A percentile compares a stretch with the other conserved stretches of the same genome.
These are phyloP conservation scores for Pterophyllum scalare DNA, from an alignment of 2,113 vertebrate species.

Conservation along the genomic window DNA sequence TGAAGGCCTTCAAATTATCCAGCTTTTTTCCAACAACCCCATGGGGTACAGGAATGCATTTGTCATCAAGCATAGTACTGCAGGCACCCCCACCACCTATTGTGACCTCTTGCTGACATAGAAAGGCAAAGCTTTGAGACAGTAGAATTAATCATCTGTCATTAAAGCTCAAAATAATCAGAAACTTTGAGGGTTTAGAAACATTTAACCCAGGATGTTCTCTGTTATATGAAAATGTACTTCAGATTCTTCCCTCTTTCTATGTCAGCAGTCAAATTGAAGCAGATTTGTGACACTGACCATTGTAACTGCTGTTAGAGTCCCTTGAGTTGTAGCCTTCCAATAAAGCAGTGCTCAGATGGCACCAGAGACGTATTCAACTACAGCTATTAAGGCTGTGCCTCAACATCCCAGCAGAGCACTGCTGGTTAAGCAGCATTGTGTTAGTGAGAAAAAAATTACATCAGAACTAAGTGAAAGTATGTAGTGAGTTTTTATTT, in stretches of 20 bases:
- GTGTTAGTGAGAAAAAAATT: neutral
- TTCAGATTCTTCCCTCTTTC: neutral
- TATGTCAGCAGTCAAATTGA: neutral
- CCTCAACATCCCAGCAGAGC: neutral
- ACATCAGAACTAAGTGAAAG: neutral
- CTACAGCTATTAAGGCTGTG: neutral
- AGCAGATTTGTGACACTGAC: neutral
- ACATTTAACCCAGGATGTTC: neutral
- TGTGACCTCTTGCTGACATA: neutral
- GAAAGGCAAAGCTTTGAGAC: neutral
- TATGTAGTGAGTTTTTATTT: neutral
- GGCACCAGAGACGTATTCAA: neutral
- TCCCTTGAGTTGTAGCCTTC: neutral
- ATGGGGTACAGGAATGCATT: neutral
- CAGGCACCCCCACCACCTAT: neutral
- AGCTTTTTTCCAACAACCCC: neutral
- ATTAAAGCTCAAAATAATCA: neutral
- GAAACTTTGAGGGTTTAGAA: neutral
- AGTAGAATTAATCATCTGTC: neutral
- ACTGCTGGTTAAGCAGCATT: neutral
- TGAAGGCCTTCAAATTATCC: slow-evolving; percentile 8
- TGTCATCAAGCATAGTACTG: slow-evolving; percentile 16
- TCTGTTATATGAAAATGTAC: neutral
- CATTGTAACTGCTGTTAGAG: neutral
- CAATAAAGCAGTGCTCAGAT: neutral